Conservation (phyloP, 2,888 invertebrate species). For the Sarcophaga rosellei region DNA sequence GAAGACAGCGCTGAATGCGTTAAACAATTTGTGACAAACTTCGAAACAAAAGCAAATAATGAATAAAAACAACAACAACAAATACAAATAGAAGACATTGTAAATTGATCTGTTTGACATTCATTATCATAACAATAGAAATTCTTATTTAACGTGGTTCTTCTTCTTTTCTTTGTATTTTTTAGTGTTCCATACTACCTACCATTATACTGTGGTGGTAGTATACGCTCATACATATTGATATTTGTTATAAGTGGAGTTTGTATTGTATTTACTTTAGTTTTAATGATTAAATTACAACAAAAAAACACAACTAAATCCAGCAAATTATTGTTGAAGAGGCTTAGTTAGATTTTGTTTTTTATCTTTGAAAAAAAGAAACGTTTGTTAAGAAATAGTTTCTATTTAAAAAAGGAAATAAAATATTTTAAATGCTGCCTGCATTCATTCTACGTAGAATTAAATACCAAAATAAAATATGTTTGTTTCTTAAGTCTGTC, state of each 20-base stretch:
- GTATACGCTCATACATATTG: not conserved
- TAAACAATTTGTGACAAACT: slow-evolving; percentile 61
- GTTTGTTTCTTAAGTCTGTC: slow-evolving; percentile 63
- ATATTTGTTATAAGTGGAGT: not conserved
- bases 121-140: slow-evolving; percentile 67
- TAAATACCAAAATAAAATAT: slow-evolving; percentile 41
- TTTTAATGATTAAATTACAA: slow-evolving; percentile 60
- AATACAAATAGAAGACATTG: slow-evolving; percentile 35
- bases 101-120: slow-evolving; percentile 67
- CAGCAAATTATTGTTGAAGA: slow-evolving; percentile 33
- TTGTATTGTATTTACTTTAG: slow-evolving; percentile 7
- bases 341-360: not conserved
- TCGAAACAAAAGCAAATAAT: slow-evolving; percentile 31
- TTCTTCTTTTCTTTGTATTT: slow-evolving; percentile 27
- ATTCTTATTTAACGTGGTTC: slow-evolving; percentile 45
- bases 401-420: slow-evolving; percentile 17
- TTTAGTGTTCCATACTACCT: not conserved
- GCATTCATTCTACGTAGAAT: not conserved
- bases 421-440: slow-evolving; percentile 37
- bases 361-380: slow-evolving; percentile 22
- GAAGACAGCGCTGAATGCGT: slow-evolving; percentile 32
- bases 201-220: not conserved
- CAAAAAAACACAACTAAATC: not conserved
- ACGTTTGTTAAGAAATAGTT: slow-evolving; percentile 24
- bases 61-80: slow-evolving; percentile 3